Conservation (phyloP, 2,797 vertebrate genomes). For the Mus spretus region DNA sequence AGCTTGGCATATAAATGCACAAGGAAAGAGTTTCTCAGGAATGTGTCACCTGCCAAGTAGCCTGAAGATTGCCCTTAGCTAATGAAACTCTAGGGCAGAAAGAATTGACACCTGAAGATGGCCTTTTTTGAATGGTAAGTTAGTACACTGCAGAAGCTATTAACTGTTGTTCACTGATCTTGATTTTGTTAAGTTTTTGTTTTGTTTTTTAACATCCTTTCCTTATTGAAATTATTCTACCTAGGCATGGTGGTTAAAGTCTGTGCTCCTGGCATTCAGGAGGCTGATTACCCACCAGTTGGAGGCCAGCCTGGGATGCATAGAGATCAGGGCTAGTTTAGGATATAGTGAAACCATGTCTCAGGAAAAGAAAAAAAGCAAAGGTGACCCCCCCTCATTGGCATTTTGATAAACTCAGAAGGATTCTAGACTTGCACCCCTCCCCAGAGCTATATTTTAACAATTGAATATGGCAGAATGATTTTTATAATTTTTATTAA, state of each 20-base stretch:
- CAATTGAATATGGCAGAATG: constrained; percentile 56
- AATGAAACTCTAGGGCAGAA: constrained; percentile 1
- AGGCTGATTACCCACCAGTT: not conserved
- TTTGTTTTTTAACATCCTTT: not conserved
- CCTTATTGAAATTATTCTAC: not conserved
- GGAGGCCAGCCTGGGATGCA: not conserved
- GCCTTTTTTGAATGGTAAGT: not conserved
- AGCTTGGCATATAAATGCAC: constrained; percentile 61
- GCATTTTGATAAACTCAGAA: constrained; percentile 57
- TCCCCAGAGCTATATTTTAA: constrained; percentile 38
- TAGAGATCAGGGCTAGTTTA: not conserved
- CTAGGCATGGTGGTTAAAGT: not conserved
- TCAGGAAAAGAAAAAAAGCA: not conserved
- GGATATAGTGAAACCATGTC: not conserved
- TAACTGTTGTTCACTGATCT: not conserved
- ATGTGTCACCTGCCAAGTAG: constrained; percentile 63
- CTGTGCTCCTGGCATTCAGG: not conserved
- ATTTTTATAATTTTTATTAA: not conserved
- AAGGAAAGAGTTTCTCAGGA: constrained; percentile 70
- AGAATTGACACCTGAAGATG: not conserved
- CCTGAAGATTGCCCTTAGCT: constrained; percentile 27
- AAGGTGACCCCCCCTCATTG: not conserved
- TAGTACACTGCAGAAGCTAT: not conserved
- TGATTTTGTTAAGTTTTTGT: constrained; percentile 28
- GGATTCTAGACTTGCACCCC: not conserved